These are phyloP conservation scores for Meteorus cinctellus DNA, from an alignment of 2,888 invertebrate species.

Conservation along the genomic window DNA sequence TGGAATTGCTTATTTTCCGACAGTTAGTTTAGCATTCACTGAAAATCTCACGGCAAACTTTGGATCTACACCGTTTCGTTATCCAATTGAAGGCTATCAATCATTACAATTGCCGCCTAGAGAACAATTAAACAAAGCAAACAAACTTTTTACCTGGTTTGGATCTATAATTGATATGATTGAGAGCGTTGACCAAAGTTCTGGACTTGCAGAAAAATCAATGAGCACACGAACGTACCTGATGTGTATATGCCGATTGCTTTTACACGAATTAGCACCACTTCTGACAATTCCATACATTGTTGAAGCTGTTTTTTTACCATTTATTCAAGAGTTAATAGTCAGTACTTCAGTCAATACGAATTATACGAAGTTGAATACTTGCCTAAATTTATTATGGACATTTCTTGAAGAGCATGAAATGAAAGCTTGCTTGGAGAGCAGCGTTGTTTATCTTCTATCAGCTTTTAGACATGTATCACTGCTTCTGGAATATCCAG, in stretches of 20 bases:
- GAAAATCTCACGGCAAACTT: conserved; percentile 88
- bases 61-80: conserved; percentile 81
- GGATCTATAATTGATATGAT: conserved; percentile 68
- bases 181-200: conserved; percentile 27
- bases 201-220: conserved; percentile 39
- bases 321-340: conserved; percentile 71
- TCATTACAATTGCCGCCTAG: conserved; percentile 77
- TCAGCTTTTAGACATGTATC: conserved; percentile 79
- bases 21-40: conserved; percentile 84
- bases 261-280: conserved; percentile 79
- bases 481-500: conserved; percentile 74
- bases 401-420: conserved; percentile 80
- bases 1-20: conserved; percentile 86
- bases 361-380: conserved; percentile 56
- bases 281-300: conserved; percentile 80
- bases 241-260: conserved; percentile 64
- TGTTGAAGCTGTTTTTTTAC: conserved; percentile 81
- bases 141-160: conserved; percentile 74
- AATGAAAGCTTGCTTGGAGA: conserved; percentile 79
- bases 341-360: conserved; percentile 44
- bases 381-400: conserved; percentile 79
- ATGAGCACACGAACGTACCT: conserved; percentile 64
- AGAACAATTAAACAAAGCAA: conserved; percentile 66
- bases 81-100: conserved; percentile 80
- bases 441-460: conserved; percentile 78